A percentile compares a stretch with the other conserved stretches of the same genome.
These are phyloP conservation scores for Distichodus sexfasciatus DNA, from an alignment of 2,797 vertebrate species.

Conservation along the genomic window DNA sequence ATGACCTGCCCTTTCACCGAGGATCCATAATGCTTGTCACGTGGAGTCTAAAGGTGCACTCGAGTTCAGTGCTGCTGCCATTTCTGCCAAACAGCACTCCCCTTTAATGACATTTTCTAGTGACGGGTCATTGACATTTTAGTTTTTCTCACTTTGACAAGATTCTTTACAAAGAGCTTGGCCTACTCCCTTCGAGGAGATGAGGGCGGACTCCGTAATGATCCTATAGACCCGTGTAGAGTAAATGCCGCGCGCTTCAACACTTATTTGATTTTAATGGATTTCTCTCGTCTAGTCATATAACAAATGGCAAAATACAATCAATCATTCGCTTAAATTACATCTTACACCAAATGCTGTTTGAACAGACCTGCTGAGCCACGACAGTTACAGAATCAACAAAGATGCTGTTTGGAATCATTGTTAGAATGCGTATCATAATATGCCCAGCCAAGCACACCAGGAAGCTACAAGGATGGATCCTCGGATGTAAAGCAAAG, in stretches of 20 bases:
- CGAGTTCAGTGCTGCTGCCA: constrained; percentile 22
- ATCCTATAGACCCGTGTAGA: constrained; percentile 13
- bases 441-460: too few species aligned
- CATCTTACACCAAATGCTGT: not conserved
- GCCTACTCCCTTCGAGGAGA: not conserved
- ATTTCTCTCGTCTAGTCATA: constrained; percentile 22
- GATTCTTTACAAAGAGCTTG: not conserved
- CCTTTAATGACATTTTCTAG: constrained; percentile 31
- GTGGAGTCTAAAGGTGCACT: constrained; percentile 15
- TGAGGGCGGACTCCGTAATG: constrained; percentile 10
- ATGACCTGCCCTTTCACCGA: constrained; percentile 56
- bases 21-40: constrained; percentile 33
- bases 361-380: constrained; percentile 3
- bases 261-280: constrained; percentile 22
- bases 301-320: constrained; percentile 26
- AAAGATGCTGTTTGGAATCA: constrained; percentile 1
- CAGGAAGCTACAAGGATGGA: not conserved
- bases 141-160: constrained; percentile 34
- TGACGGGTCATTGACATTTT: constrained; percentile 34
- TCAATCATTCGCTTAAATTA: constrained; percentile 8
- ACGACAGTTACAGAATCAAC: constrained; percentile 16
- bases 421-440: too few species aligned
- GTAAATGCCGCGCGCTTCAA: constrained; percentile 5
- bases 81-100: constrained; percentile 18
- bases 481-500: not conserved